phyloP scores from a whole-genome alignment of 2,797 vertebrate species.

The Linurgus olivaceus region DNA sequence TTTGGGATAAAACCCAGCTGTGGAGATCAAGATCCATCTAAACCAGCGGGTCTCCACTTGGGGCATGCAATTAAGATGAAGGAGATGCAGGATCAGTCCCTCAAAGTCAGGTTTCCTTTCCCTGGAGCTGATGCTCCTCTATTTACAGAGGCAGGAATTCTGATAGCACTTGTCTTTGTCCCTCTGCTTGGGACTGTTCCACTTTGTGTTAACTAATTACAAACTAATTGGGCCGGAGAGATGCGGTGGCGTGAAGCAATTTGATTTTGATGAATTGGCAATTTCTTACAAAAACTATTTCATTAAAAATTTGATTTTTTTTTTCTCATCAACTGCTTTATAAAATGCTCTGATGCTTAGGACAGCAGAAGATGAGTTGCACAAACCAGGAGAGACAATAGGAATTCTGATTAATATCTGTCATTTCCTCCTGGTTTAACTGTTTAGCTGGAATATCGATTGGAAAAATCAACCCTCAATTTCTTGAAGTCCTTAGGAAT shows the following conservation, averaged over 20 bases:
- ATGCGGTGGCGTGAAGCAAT: background rate
- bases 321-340: background rate
- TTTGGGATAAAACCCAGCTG: background rate
- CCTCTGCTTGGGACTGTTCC: background rate
- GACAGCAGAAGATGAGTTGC: background rate
- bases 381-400: background rate
- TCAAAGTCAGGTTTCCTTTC: background rate
- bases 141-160: background rate
- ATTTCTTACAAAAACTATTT: background rate
- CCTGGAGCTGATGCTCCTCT: background rate
- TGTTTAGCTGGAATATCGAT: background rate
- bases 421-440: background rate
- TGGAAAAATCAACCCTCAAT: background rate
- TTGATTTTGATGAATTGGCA: slow-evolving; percentile 42
- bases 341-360: background rate
- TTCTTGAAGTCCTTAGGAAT: background rate
- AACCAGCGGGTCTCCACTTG: rapidly evolving
- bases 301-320: background rate
- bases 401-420: slow-evolving; percentile 20
- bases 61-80: background rate
- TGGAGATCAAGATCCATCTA: background rate
- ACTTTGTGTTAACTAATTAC: slow-evolving; percentile 9
- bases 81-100: background rate
- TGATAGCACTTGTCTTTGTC: background rate
- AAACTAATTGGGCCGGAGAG: background rate